Evolutionary conservation across 2,888 invertebrate species (phyloP).

Genomic region (Patella caerulea): DNA sequence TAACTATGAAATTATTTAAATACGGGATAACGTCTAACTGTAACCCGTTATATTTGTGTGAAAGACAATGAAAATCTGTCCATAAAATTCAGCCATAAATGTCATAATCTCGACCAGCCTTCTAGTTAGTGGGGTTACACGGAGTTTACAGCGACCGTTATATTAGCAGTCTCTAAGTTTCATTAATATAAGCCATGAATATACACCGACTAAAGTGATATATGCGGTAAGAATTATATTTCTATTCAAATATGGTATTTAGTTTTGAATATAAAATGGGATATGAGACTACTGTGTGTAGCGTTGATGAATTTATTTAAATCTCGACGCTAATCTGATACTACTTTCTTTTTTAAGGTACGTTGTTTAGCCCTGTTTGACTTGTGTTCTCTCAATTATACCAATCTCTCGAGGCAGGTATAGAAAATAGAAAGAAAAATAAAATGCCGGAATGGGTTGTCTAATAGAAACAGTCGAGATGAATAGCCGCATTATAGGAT

Average conservation of each 20-base stretch:
- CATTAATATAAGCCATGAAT: too few relatives aligned
- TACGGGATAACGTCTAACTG: too few relatives aligned
- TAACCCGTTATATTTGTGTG: not conserved
- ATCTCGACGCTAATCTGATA: too few relatives aligned
- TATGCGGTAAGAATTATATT: too few relatives aligned
- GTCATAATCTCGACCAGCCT: not conserved
- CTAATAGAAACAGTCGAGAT: conserved; percentile 26
- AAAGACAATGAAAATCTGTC: not conserved
- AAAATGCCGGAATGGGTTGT: conserved; percentile 28
- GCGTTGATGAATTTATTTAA: too few relatives aligned
- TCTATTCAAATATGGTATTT: too few relatives aligned
- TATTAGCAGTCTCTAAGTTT: too few relatives aligned
- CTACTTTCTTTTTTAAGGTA: too few relatives aligned
- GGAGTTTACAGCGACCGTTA: not conserved
- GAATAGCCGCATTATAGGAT: conserved; percentile 29
- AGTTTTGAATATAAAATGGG: too few relatives aligned
- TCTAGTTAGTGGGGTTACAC: conserved; percentile 1
- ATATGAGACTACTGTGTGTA: too few relatives aligned
- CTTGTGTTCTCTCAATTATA: conserved; percentile 28
- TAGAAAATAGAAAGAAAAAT: conserved; percentile 25
- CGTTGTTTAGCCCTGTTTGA: conserved; percentile 11
- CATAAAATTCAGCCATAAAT: conserved; percentile 1
- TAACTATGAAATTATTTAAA: too few relatives aligned
- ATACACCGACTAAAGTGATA: too few relatives aligned
- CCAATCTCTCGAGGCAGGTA: conserved; percentile 23